Percentiles rank a stretch among this genome's conserved stretches.
phyloP scores from a whole-genome alignment of 2,888 invertebrate species.

The Chrysolina americana region DNA sequence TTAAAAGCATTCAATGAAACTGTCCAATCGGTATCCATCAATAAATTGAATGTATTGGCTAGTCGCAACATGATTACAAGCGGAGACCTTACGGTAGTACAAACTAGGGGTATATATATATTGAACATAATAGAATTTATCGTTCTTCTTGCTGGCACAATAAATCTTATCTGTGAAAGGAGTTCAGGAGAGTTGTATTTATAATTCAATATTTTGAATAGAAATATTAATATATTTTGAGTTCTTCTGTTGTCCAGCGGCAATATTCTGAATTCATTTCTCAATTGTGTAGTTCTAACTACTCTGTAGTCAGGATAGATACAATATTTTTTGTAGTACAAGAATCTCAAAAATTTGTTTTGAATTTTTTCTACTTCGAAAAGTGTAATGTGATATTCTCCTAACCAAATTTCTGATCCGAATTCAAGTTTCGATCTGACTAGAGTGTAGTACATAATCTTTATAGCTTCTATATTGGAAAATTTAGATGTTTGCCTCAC shows the following conservation, averaged over 20 bases:
- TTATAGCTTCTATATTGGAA: neutral
- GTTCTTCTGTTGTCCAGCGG: neutral
- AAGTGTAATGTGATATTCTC: neutral
- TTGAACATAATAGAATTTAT: slow-evolving; percentile 8
- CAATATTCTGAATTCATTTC: slow-evolving; percentile 2
- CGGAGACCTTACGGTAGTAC: no score
- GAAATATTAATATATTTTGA: neutral
- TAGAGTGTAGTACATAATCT: neutral
- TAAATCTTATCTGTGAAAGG: neutral
- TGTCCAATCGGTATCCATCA: slow-evolving; percentile 14
- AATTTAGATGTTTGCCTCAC: neutral
- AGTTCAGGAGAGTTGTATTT: neutral
- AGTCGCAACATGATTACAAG: slow-evolving; percentile 22
- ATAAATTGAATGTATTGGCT: slow-evolving; percentile 22
- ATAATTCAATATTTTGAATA: slow-evolving; percentile 11
- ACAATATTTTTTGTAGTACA: neutral
- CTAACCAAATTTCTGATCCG: no score
- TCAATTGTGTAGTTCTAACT: slow-evolving; percentile 2
- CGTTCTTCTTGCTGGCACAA: neutral
- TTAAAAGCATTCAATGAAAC: slow-evolving; percentile 6
- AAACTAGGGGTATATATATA: neutral
- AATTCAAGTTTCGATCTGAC: neutral
- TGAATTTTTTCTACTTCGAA: neutral
- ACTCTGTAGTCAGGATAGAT: neutral
- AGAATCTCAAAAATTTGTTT: slow-evolving; percentile 4